phyloP scores from a whole-genome alignment of 2,797 vertebrate genomes.

The Ibycter americanus region DNA sequence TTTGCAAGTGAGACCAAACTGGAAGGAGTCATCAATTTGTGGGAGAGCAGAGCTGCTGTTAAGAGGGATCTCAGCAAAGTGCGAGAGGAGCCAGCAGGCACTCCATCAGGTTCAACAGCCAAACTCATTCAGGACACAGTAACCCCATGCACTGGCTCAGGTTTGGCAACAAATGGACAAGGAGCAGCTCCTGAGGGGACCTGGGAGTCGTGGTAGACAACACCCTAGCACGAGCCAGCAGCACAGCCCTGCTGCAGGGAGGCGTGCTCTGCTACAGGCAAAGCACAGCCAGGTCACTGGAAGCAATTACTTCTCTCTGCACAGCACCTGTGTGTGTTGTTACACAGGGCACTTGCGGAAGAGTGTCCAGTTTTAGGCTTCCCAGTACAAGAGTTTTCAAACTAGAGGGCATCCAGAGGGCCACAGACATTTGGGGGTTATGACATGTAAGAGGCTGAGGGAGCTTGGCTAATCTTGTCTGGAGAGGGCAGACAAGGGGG shows the following conservation, averaged over 20 bases:
- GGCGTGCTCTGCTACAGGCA: background rate
- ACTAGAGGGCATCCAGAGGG: background rate
- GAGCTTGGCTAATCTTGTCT: background rate
- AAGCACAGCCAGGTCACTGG: background rate
- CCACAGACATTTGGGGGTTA: background rate
- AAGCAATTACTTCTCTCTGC: background rate
- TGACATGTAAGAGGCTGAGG: background rate
- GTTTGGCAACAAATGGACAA: background rate
- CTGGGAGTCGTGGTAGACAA: accelerated
- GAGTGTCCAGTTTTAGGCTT: background rate
- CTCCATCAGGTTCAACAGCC: background rate
- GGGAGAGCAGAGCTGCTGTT: background rate
- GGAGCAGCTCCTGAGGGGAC: background rate
- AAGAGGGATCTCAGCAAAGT: background rate
- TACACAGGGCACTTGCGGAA: background rate
- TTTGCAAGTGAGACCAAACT: background rate
- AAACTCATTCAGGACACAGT: background rate
- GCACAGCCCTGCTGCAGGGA: background rate
- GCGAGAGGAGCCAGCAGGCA: background rate
- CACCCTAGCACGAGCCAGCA: background rate
- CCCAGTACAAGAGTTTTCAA: background rate
- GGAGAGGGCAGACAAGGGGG: background rate
- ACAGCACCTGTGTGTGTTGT: no score
- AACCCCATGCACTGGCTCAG: background rate
- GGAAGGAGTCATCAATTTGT: background rate